Evolutionary conservation across 2,113 vertebrate genomes (phyloP), one percentile per base, ranked within the genome.

Genomic region (Pipra filicauda): DNA sequence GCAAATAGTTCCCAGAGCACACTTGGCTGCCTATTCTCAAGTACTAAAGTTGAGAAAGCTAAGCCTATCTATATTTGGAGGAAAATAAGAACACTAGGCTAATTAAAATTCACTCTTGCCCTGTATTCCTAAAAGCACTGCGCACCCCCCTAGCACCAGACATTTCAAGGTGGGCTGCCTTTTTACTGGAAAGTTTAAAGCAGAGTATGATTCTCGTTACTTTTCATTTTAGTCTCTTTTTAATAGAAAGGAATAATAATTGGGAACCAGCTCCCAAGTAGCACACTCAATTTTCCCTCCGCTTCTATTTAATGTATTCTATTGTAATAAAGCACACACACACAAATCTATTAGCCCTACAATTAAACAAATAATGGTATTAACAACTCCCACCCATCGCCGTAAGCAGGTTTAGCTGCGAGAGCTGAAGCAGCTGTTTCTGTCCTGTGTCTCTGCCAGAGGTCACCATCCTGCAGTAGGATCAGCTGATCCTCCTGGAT

Each of bases 401-500:
- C 93, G 87, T 95, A 96, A 96, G 86, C 89, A 93, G 95, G 93
- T 95, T 95, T 95, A 95, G 65, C 52, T 77, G 61, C 69, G 91
- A 95, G 89, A 89, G 80, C 51, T 85, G 94, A 87, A 92, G 84
- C 94, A 96, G 95, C 94, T 96, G 94, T 88, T 91, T 94, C 85
- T 87, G 76, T 84, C 93, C 89, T 74, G 69, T 43, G 39, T 71
- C 54, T 89, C 95, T 96, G 93, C 95, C 94, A 96, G 91, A 96
- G 95, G 94, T 96, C 96, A 95, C 93, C 80, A 95, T 96, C 70
- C 80, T 92, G 69, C 66, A 85, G 73, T 4, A 1, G 87, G 89
- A 95, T 95, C 95, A 97, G 96, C 94, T 97, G 96, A 97, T 96
- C 91, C 84, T 89, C 76, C 91, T 93, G 94, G 89, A 95, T 96